A percentile compares a stretch with the other conserved stretches of the same genome.
These are phyloP conservation scores for Tipula vernalis DNA, from an alignment of 2,888 invertebrate genomes.

Conservation along the genomic window DNA sequence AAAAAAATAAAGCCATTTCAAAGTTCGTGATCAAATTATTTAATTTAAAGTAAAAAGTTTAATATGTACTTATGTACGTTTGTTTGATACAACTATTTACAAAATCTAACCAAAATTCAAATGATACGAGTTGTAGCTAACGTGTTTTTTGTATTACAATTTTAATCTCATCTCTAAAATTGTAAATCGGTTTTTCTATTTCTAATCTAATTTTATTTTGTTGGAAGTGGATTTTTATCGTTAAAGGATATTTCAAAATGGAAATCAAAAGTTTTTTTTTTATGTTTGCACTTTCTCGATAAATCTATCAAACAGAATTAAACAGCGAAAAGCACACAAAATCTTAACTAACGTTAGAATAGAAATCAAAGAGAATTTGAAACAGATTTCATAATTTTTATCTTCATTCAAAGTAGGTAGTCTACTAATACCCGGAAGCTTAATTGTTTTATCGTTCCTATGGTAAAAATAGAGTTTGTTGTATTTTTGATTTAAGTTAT, in stretches of 20 bases:
- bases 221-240: neutral
- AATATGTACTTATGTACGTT: neutral
- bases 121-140: neutral
- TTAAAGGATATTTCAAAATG: neutral
- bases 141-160: neutral
- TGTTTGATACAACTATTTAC: neutral
- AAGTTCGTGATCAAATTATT: neutral
- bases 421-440: neutral
- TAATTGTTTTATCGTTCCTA: neutral
- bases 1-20: neutral
- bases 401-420: too few species aligned
- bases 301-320: too few species aligned
- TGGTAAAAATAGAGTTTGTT: neutral
- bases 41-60: neutral
- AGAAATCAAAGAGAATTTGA: too few species aligned
- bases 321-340: too few species aligned
- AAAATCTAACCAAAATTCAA: neutral
- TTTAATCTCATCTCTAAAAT: neutral
- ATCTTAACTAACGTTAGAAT: too few species aligned
- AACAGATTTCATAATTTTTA: too few species aligned
- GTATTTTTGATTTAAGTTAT: neutral
- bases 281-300: too few species aligned
- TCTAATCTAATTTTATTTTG: neutral
- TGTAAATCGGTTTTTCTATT: neutral
- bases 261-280: too few species aligned